Conservation (phyloP, 2,888 invertebrate species). For the Scrobipalpa costella region DNA sequence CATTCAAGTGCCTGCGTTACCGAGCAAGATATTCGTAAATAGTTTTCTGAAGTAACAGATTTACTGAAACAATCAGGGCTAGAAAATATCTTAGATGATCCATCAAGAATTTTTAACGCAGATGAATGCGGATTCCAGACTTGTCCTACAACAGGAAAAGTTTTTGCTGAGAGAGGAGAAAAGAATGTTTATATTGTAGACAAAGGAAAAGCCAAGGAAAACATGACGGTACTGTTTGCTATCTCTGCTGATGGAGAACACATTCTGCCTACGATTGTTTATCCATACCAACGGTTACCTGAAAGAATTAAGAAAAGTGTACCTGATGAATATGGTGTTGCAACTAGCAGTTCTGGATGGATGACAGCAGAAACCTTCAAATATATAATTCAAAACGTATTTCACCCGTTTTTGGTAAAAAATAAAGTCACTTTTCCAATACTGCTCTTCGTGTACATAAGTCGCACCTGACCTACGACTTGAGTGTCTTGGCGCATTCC, state of each 20-base stretch:
- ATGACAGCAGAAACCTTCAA: conserved; percentile 11
- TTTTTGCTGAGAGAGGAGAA: conserved; percentile 29
- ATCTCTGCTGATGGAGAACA: conserved; percentile 7
- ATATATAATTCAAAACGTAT: background rate
- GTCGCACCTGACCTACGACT: conserved; percentile 31
- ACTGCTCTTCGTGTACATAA: conserved; percentile 36
- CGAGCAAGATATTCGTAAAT: conserved; percentile 35
- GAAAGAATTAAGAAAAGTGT: background rate
- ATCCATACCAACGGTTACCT: conserved; percentile 3
- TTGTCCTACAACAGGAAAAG: conserved; percentile 31
- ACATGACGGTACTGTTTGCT: conserved; percentile 8
- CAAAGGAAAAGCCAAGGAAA: conserved; percentile 16
- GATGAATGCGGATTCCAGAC: conserved; percentile 30
- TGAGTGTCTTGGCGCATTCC: conserved; percentile 29
- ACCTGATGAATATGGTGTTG: conserved; percentile 1
- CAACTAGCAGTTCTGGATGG: background rate
- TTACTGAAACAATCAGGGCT: conserved; percentile 5
- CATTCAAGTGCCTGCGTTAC: conserved; percentile 35
- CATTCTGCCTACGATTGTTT: background rate
- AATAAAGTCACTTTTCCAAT: conserved; percentile 29
- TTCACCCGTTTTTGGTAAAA: background rate
- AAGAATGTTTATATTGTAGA: conserved; percentile 33
- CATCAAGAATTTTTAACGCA: conserved; percentile 17
- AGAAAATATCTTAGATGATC: conserved; percentile 13
- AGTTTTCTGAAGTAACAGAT: conserved; percentile 31